Conservation (phyloP, 2,888 invertebrate species). For the Cheilosia vernalis region DNA sequence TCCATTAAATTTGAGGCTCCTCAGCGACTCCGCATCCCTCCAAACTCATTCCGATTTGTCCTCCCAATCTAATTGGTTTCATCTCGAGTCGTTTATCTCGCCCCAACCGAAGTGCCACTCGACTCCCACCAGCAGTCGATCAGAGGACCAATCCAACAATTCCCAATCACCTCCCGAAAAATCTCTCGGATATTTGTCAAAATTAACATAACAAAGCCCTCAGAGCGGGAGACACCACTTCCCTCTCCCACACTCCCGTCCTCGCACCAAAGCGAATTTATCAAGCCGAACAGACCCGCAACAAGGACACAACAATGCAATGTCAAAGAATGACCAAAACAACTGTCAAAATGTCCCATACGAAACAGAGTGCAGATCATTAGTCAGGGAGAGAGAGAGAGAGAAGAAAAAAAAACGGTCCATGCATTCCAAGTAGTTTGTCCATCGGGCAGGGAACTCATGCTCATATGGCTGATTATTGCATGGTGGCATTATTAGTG, state of each 20-base stretch:
- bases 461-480: conserved; percentile 58
- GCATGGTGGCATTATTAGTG: conserved; percentile 75
- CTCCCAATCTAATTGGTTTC: conserved; percentile 51
- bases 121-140: conserved; percentile 52
- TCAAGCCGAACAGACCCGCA: conserved; percentile 32
- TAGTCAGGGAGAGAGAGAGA: conserved; percentile 53
- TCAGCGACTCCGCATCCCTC: conserved; percentile 30
- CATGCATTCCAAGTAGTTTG: conserved; percentile 60
- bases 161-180: conserved; percentile 35
- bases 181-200: conserved; percentile 69
- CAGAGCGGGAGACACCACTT: conserved; percentile 7
- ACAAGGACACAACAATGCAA: conserved; percentile 71
- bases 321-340: conserved; percentile 74
- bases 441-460: conserved; percentile 25
- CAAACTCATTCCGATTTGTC: conserved; percentile 47
- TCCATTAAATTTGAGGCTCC: not conserved
- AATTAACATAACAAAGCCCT: conserved; percentile 71
- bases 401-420: conserved; percentile 37
- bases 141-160: conserved; percentile 21
- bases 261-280: conserved; percentile 59
- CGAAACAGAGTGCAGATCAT: conserved; percentile 70
- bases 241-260: conserved; percentile 54
- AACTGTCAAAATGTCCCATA: conserved; percentile 72
- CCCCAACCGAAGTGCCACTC: conserved; percentile 33
- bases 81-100: conserved; percentile 35